phyloP scores from a whole-genome alignment of 2,797 vertebrate species.

The Sebastes nivosus region DNA sequence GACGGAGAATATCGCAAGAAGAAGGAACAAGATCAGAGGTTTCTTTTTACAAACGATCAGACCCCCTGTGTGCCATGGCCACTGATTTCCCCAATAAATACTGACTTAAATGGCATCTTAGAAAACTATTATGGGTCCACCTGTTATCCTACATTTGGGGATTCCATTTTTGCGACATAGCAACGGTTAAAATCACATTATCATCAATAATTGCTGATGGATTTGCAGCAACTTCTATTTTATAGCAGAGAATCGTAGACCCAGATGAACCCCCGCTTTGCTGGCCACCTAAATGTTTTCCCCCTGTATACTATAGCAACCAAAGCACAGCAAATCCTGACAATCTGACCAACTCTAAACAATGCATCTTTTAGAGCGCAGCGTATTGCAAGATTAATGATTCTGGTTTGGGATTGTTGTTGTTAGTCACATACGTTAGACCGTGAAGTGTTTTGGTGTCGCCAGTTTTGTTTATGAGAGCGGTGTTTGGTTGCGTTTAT shows the following conservation, averaged over 20 bases:
- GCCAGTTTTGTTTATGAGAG: slow-evolving; percentile 52
- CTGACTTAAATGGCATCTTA: slow-evolving; percentile 38
- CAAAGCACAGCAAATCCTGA: slow-evolving; percentile 27
- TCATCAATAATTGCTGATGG: slow-evolving; percentile 16
- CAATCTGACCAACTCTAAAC: slow-evolving; percentile 39
- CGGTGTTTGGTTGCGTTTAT: slow-evolving; percentile 58
- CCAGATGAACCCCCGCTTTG: not conserved
- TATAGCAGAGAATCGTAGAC: slow-evolving; percentile 8
- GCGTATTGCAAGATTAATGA: slow-evolving; percentile 30
- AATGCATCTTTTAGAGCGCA: not conserved
- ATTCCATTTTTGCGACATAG: slow-evolving; percentile 31
- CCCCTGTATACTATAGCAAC: slow-evolving; percentile 34
- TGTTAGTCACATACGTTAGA: slow-evolving; percentile 44
- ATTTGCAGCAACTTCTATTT: slow-evolving; percentile 31
- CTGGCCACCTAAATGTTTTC: slow-evolving; percentile 30
- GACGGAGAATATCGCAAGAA: slow-evolving; percentile 18
- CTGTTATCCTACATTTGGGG: slow-evolving; percentile 26
- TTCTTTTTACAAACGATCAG: slow-evolving; percentile 14
- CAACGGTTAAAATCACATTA: slow-evolving; percentile 8
- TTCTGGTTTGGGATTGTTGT: slow-evolving; percentile 35
- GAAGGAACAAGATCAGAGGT: slow-evolving; percentile 42
- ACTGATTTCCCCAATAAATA: slow-evolving; percentile 60
- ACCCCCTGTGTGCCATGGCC: slow-evolving; percentile 12
- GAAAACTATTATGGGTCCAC: slow-evolving; percentile 28
- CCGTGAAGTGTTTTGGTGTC: slow-evolving; percentile 43